Percentiles rank a stretch among this genome's conserved stretches.
phyloP scores from a whole-genome alignment of 1,140 invertebrate genomes.

The Atopsyche davidsoni region DNA sequence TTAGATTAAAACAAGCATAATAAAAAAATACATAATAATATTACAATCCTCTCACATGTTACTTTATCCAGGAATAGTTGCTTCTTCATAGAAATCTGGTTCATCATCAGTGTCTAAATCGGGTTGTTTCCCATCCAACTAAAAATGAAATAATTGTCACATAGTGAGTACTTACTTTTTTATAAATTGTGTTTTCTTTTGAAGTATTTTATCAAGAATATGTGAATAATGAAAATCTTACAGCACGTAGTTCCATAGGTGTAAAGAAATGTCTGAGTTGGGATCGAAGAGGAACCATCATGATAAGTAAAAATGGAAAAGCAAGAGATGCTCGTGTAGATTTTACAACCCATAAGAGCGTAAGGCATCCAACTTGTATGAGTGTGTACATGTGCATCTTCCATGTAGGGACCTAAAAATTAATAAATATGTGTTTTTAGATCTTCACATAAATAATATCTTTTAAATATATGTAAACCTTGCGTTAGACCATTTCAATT shows the following conservation, averaged over 20 bases:
- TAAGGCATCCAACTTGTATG: constrained; percentile 74
- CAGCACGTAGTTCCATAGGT: constrained; percentile 71
- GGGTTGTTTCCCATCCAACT: constrained; percentile 77
- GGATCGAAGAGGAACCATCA: constrained; percentile 82
- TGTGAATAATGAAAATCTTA: constrained; percentile 44
- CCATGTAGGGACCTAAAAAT: constrained; percentile 72
- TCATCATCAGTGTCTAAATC: constrained; percentile 73
- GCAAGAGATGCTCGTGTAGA: constrained; percentile 79
- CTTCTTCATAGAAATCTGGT: constrained; percentile 87
- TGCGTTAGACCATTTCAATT: not conserved
- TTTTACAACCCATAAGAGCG: constrained; percentile 79
- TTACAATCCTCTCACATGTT: not conserved
- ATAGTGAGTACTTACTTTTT: constrained; percentile 1
- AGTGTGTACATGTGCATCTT: constrained; percentile 91
- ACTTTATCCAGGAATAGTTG: constrained; percentile 66
- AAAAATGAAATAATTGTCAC: constrained; percentile 32
- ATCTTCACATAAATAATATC: no score
- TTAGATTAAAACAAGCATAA: no score
- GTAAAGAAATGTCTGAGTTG: constrained; percentile 71
- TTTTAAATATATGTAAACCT: constrained; percentile 1
- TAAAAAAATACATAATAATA: no score
- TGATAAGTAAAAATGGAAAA: constrained; percentile 86
- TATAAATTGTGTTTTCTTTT: not conserved
- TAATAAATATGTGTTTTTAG: no score
- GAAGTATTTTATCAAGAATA: not conserved